Percentiles rank a stretch among this genome's conserved stretches.
phyloP scores from a whole-genome alignment of 2,797 vertebrate genomes.

The Alfaro cultratus region DNA sequence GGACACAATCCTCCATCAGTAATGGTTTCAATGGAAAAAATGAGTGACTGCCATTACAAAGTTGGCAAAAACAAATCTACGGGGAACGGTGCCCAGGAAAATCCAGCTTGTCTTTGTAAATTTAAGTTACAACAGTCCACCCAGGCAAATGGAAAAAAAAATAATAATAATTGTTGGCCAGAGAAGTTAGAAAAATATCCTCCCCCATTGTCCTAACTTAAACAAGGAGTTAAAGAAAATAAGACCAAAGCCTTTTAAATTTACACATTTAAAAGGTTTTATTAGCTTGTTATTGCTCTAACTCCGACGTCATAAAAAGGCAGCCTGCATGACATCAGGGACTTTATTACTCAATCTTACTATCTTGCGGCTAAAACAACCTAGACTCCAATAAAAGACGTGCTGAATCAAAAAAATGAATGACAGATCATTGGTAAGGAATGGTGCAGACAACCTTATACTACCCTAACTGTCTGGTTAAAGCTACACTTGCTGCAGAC shows the following conservation, averaged over 20 bases:
- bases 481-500: background rate
- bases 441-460: background rate
- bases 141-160: constrained; percentile 17
- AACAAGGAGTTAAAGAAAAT: constrained; percentile 34
- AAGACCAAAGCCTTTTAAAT: constrained; percentile 24
- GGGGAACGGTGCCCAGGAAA: constrained; percentile 53
- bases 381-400: background rate
- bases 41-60: constrained; percentile 42
- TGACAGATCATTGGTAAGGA: background rate
- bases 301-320: constrained; percentile 40
- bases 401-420: background rate
- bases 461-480: background rate
- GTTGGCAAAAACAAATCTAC: constrained; percentile 42
- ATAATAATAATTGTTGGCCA: constrained; percentile 18
- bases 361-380: constrained; percentile 9
- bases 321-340: constrained; percentile 55
- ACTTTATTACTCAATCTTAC: constrained; percentile 16
- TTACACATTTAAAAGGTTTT: constrained; percentile 48
- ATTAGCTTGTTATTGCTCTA: constrained; percentile 62
- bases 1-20: constrained; percentile 34
- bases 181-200: constrained; percentile 42
- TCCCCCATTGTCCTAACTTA: constrained; percentile 34
- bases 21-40: constrained; percentile 59
- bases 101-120: constrained; percentile 55
- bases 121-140: constrained; percentile 47